These are phyloP conservation scores for Carassius gibelio DNA, from an alignment of 2,113 vertebrate genomes.

Conservation along the genomic window DNA sequence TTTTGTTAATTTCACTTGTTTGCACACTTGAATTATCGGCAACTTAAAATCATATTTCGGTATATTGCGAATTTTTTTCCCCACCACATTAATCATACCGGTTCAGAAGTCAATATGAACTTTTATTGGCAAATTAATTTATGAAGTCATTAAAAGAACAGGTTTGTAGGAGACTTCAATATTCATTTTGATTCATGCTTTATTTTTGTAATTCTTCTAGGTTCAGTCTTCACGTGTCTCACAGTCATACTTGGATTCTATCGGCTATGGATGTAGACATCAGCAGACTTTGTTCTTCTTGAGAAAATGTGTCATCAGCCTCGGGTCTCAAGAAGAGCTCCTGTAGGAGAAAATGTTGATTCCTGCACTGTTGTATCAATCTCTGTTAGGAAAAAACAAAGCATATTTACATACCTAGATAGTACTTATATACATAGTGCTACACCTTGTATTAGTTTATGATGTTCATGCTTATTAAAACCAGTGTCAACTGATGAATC, in stretches of 20 bases:
- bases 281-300: background rate
- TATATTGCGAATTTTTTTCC: background rate
- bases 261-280: slow-evolving; percentile 77
- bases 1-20: background rate
- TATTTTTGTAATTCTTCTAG: slow-evolving; percentile 58
- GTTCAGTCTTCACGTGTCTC: slow-evolving; percentile 80
- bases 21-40: background rate
- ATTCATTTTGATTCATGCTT: slow-evolving; percentile 12
- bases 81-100: background rate
- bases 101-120: background rate
- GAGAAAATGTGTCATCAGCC: background rate
- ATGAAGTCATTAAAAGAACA: background rate
- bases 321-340: background rate
- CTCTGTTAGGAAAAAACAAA: background rate
- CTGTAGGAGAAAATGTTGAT: background rate
- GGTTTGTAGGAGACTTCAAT: background rate
- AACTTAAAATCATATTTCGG: background rate
- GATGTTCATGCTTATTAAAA: background rate
- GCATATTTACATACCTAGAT: background rate
- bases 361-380: background rate
- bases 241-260: slow-evolving; percentile 79
- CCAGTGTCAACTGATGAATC: background rate
- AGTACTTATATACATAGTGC: background rate
- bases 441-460: background rate
- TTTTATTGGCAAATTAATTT: background rate